phyloP scores from a whole-genome alignment of 1,140 invertebrate species.

The Asobara japonica region DNA sequence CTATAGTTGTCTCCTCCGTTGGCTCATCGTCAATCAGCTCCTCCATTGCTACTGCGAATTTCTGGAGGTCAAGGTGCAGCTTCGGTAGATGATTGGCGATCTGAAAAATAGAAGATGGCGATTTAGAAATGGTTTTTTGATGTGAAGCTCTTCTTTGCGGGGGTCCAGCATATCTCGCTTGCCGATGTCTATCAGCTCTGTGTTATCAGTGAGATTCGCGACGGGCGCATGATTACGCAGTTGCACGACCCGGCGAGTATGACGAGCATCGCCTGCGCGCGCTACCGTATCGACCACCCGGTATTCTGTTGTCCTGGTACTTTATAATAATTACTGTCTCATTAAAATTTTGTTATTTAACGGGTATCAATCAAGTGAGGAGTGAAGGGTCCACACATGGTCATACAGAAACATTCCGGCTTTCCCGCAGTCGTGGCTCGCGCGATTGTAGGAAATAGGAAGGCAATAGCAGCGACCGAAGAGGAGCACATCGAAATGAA shows the following conservation, averaged over 20 bases:
- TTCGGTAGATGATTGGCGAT: constrained; percentile 57
- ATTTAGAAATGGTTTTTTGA: no score
- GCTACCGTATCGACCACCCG: constrained; percentile 39
- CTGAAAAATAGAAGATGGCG: constrained; percentile 43
- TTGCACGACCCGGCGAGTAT: constrained; percentile 57
- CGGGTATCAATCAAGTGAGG: constrained; percentile 56
- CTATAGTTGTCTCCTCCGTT: constrained; percentile 38
- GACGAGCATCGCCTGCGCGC: constrained; percentile 35
- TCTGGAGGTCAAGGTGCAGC: constrained; percentile 62
- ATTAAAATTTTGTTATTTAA: constrained; percentile 66
- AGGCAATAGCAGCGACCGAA: not conserved
- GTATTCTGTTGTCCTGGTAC: constrained; percentile 60
- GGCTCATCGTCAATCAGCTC: constrained; percentile 57
- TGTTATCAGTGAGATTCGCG: constrained; percentile 45
- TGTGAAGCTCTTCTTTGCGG: no score
- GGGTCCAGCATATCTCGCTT: no score
- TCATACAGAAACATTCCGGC: not conserved
- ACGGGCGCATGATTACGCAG: constrained; percentile 57
- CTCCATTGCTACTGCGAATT: constrained; percentile 64
- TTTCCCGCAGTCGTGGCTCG: not conserved
- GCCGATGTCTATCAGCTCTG: constrained; percentile 38
- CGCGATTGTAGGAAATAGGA: not conserved
- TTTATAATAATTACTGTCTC: constrained; percentile 66
- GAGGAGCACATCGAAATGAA: not conserved
- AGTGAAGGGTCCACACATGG: not conserved